Evolutionary conservation across 2,888 invertebrate species (phyloP).

Genomic region (Agonopterix heracliana): DNA sequence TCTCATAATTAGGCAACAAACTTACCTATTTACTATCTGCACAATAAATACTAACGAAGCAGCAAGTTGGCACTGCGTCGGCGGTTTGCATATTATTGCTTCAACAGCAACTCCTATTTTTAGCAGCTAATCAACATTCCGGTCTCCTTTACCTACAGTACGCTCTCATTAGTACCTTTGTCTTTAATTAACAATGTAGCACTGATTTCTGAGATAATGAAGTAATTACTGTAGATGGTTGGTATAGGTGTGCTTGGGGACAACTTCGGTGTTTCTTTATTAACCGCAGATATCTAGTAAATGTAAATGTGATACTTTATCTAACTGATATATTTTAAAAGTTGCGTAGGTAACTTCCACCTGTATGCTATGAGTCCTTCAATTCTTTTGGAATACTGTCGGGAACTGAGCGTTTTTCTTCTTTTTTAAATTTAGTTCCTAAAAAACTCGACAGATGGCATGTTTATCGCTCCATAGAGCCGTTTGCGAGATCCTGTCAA

Average conservation of each 20-base stretch:
- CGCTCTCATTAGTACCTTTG: constrained; percentile 43
- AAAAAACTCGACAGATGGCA: no score
- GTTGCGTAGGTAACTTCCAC: no score
- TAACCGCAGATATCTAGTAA: no score
- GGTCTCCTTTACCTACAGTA: constrained; percentile 28
- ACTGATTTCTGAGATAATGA: constrained; percentile 15
- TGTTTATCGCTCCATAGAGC: no score
- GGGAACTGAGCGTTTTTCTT: no score
- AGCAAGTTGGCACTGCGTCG: constrained; percentile 26
- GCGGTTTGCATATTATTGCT: constrained; percentile 34
- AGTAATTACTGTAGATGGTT: constrained; percentile 1
- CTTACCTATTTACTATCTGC: background rate
- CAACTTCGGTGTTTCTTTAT: background rate
- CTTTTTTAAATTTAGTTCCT: no score
- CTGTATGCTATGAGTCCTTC: no score
- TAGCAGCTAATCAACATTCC: constrained; percentile 56
- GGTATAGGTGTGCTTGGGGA: background rate
- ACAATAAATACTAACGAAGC: constrained; percentile 59
- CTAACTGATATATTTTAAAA: no score
- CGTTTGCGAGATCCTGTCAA: no score
- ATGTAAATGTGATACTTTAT: no score
- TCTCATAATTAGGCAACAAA: background rate
- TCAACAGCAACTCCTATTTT: constrained; percentile 33
- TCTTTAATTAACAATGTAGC: constrained; percentile 37
- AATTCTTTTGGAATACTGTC: no score